Evolutionary conservation across 1,140 invertebrate species (phyloP).

Genomic region (Heterodera schachtii): DNA sequence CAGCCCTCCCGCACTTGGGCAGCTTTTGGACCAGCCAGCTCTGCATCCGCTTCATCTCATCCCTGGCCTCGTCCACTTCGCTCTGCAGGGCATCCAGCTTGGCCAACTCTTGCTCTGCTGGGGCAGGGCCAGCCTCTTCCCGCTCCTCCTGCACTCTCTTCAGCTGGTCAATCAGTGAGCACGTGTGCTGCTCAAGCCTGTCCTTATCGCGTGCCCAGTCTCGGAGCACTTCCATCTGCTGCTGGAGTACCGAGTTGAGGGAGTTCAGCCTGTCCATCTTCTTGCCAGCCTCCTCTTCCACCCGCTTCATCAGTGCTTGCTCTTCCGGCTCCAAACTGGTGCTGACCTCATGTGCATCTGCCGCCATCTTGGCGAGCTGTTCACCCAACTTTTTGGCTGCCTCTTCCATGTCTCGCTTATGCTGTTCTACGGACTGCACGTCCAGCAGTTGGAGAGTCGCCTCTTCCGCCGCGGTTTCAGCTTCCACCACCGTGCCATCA

Average conservation of each 20-base stretch:
- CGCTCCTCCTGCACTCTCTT: conserved; percentile 11
- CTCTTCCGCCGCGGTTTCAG: neutral
- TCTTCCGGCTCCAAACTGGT: conserved; percentile 21
- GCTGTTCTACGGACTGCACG: neutral
- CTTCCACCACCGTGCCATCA: neutral
- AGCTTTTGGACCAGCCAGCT: neutral
- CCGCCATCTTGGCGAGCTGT: conserved; percentile 3
- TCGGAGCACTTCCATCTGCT: conserved; percentile 24
- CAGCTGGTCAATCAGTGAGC: conserved; percentile 17
- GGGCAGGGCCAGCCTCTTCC: conserved; percentile 2
- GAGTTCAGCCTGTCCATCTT: conserved; percentile 19
- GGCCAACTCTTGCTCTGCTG: conserved; percentile 19
- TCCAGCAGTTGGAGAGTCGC: neutral
- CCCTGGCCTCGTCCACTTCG: conserved; percentile 5
- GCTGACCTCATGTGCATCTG: neutral
- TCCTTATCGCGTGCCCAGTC: conserved; percentile 1
- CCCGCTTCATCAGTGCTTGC: neutral
- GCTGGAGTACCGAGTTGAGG: conserved; percentile 22
- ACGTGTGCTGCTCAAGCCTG: conserved; percentile 20
- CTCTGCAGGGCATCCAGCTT: conserved; percentile 16
- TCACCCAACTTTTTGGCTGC: conserved; percentile 4
- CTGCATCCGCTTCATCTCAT: conserved; percentile 17
- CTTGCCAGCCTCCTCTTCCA: conserved; percentile 20
- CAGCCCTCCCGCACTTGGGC: neutral
- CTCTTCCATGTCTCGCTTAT: conserved; percentile 1